Conservation (phyloP, 2,797 vertebrate genomes). For the Cryptoblepharus egeriae region DNA sequence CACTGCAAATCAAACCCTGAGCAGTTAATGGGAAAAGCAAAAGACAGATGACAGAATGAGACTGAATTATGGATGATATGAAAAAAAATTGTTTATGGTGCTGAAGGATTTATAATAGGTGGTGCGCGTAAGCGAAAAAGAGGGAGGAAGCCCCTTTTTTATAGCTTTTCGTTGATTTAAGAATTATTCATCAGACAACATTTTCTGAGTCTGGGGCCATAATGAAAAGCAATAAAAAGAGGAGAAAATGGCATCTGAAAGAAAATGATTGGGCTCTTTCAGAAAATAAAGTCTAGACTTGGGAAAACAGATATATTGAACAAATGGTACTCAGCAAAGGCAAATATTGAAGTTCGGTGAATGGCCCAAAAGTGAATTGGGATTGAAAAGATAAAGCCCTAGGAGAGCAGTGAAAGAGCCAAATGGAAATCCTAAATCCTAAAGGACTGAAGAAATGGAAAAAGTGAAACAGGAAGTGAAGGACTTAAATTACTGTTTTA, state of each 20-base stretch:
- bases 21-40: slow-evolving; percentile 40
- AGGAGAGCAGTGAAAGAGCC: neutral
- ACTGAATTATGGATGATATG: slow-evolving; percentile 36
- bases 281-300: slow-evolving; percentile 14
- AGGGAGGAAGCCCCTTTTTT: neutral
- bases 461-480: neutral
- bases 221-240: neutral
- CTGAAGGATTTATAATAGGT: slow-evolving; percentile 28
- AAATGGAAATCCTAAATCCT: neutral
- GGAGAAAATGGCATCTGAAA: slow-evolving; percentile 11
- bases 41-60: slow-evolving; percentile 36
- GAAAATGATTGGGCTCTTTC: neutral
- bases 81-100: neutral
- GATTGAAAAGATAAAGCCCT: neutral
- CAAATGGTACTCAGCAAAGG: neutral
- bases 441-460: neutral
- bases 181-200: slow-evolving; percentile 10
- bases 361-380: neutral
- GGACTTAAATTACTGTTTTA: neutral
- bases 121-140: neutral
- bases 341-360: slow-evolving; percentile 1
- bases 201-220: slow-evolving; percentile 13
- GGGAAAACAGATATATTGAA: neutral
- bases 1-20: slow-evolving; percentile 35
- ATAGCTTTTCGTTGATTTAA: slow-evolving; percentile 27